Base-by-base conservation (phyloP, 2,113 vertebrate species). In the Fukomys damarensis region DNA sequence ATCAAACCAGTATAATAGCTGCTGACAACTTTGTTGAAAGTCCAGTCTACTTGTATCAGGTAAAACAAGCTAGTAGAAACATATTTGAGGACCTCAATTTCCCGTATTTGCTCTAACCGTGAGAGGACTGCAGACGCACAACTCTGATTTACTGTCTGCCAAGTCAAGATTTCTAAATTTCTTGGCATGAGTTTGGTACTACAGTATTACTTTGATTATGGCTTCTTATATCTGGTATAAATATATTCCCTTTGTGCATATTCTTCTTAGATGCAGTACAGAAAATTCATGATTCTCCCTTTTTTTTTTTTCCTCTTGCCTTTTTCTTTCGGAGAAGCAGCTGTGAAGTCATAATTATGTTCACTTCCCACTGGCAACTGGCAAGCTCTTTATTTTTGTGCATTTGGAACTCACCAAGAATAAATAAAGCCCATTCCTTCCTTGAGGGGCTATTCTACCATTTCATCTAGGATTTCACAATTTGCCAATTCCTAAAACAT, bases 271-370 rank as follows among this genome's bases (percentile, higher is more conserved):
- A 87, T 91, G 91, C 58, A 97, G 61, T 93, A 97, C 91, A 94
- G 96, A 96, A 83, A 97, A 96, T 91, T 65, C 58, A 91, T 94
- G 77, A 96, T 24, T 91, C 93, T 97, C 97, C 89, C 14, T 94
- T 81, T 94, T 96, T 59, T 58, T 58, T 20, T 96, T 59, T 58
- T 58, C 5, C 80, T 93, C 93, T 97, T 41, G 82, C 92, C 79
- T 94, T 96, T 96, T 98, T 96, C 96, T 97, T 97, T 88, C 97
- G 96, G 86, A 98, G 92, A 98, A 98, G 96, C 96, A 98, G 97
- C 96, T 98, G 96, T 97, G 97, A 98, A 98, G 91, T 93, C 90
- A 96, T 97, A 98, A 97, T 97, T 98, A 96, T 93, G 84, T 96
- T 98, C 92, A 88, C 88, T 97, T 98, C 49, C 91, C 92, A 94